Evolutionary conservation across 2,113 vertebrate genomes (phyloP), one percentile per base, ranked within the genome.

Genomic region (Prietella phreatophila): DNA sequence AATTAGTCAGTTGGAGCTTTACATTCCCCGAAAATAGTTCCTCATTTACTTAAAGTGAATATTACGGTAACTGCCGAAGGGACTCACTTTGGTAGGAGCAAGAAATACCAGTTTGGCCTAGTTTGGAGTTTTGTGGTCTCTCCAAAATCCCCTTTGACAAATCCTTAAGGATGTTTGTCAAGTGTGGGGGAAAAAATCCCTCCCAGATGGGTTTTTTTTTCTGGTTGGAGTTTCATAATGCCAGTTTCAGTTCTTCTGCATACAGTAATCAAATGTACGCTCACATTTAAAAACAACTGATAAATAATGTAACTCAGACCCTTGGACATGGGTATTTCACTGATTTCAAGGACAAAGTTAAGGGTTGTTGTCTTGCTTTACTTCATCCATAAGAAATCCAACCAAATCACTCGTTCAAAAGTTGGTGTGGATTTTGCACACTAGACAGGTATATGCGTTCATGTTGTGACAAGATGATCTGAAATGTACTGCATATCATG

Each of bases 131-230:
- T 82, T 36, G 50, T 82, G 85, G 61, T 47, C 63, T n/a, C 50
- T 82, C 50, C 22, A 47, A 82, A 86, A 82, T 82, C 78, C 78
- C 61, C 53, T 82, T 55, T 42, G 50, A 82, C 47, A 82, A 82
- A 69, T 65, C 17, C 47, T 22, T 36, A 27, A 42, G 2, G 10
- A 19, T 30, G 25, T 53, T 36, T 81, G 25, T 58, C 30, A 82
- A 82, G 33, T 80, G 76, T 13, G 2, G 36, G 22, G 11, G 36
- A 17, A n/a, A 82, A 82, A 81, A 82, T 22, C 27, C 17, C 19
- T 33, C 42, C 6, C 39, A 15, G n/a, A 60, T 60, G 58, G 10
- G 47, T 27, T 81, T 56, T 47, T 42, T 56, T 50, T 85, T 58
- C 7, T 80, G 47, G 27, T 55, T 10, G 17, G 76, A 30, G 50